Percentiles rank a stretch among this genome's conserved stretches.
These are phyloP conservation scores for Lysiphlebus fabarum DNA, from an alignment of 1,140 invertebrate species.

Conservation along the genomic window DNA sequence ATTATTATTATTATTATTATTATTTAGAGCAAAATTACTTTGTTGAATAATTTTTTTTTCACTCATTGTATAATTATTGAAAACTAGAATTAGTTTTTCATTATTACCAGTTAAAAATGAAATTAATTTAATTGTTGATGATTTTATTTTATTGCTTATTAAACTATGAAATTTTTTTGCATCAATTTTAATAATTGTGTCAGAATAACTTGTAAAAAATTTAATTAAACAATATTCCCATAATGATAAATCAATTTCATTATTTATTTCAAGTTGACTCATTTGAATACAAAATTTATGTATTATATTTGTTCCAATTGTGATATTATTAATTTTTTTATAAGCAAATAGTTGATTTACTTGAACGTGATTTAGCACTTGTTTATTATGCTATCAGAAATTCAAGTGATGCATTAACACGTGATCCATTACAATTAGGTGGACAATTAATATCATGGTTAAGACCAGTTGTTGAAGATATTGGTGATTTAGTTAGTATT, in stretches of 20 bases:
- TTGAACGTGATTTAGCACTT: slow-evolving; percentile 35
- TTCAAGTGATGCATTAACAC: slow-evolving; percentile 62
- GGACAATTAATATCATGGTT: slow-evolving; percentile 79
- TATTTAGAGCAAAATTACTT: slow-evolving; percentile 19
- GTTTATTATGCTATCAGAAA: slow-evolving; percentile 32
- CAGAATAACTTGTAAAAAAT: slow-evolving; percentile 61
- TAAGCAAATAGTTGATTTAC: slow-evolving; percentile 31
- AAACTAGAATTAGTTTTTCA: slow-evolving; percentile 30
- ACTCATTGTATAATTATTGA: slow-evolving; percentile 33
- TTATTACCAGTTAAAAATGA: slow-evolving; percentile 39
- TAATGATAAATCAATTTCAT: slow-evolving; percentile 49
- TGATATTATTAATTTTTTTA: slow-evolving; percentile 17
- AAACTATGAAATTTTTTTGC: slow-evolving; percentile 37
- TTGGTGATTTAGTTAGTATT: slow-evolving; percentile 57
- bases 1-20: no score
- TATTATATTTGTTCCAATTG: slow-evolving; percentile 4
- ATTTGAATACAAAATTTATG: slow-evolving; percentile 31
- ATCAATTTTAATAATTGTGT: slow-evolving; percentile 53
- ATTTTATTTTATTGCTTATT: slow-evolving; percentile 30
- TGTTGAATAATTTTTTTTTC: slow-evolving; percentile 32
- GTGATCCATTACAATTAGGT: slow-evolving; percentile 78
- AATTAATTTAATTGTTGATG: slow-evolving; percentile 34
- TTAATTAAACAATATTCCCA: slow-evolving; percentile 56
- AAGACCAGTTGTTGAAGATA: slow-evolving; percentile 65
- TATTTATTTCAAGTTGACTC: slow-evolving; percentile 29